Percentiles rank a stretch among this genome's conserved stretches.
These are phyloP conservation scores for Parotia lawesii DNA, from an alignment of 2,113 vertebrate genomes.

Conservation along the genomic window DNA sequence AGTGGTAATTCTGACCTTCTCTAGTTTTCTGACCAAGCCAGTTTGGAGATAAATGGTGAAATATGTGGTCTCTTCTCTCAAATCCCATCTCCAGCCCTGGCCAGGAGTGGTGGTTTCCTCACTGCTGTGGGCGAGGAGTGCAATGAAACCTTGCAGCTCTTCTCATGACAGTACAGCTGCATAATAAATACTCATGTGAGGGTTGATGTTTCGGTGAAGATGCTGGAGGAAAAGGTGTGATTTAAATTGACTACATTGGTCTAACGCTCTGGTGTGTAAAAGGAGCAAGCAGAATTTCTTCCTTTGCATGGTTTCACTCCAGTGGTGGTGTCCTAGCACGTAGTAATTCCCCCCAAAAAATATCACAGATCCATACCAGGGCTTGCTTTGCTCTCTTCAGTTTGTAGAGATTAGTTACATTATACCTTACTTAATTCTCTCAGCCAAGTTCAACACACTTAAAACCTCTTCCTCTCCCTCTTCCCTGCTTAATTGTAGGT, in stretches of 20 bases:
- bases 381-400: neutral
- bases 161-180: neutral
- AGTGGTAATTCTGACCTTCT: neutral
- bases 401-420: neutral
- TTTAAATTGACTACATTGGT: neutral
- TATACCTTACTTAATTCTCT: neutral
- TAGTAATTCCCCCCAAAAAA: neutral
- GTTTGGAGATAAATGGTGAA: neutral
- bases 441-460: neutral
- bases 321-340: neutral
- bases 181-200: neutral
- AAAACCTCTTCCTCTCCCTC: neutral
- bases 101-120: neutral
- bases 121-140: neutral
- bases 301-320: neutral
- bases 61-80: neutral
- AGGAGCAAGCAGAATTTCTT: neutral
- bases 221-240: neutral
- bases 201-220: neutral
- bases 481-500: neutral
- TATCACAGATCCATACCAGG: neutral
- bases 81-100: neutral
- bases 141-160: neutral
- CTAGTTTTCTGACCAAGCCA: neutral
- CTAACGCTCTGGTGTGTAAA: neutral